Conservation (phyloP, 2,113 vertebrate species). For the Seriola aureovittata region DNA sequence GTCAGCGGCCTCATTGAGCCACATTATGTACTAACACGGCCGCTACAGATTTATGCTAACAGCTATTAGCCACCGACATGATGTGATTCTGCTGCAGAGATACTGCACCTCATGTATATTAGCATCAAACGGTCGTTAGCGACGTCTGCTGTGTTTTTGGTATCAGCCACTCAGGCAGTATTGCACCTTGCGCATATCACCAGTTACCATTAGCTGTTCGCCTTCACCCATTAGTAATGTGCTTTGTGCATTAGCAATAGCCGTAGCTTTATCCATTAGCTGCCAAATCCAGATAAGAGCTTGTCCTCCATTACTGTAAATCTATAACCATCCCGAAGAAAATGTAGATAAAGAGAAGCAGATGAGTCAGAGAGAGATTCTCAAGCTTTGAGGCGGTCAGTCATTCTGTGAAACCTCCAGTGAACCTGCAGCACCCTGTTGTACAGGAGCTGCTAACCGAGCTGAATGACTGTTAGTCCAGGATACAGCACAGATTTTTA, state of each 20-base stretch:
- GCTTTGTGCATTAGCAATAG: slow-evolving; percentile 24
- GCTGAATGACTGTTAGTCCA: background rate
- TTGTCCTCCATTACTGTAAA: background rate
- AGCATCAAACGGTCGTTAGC: background rate
- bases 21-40: background rate
- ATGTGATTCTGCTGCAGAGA: background rate
- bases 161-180: background rate
- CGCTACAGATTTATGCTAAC: slow-evolving; percentile 17
- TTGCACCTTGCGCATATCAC: slow-evolving; percentile 11
- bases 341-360: background rate
- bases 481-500: background rate
- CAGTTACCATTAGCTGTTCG: slow-evolving; percentile 16
- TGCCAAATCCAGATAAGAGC: slow-evolving; percentile 22
- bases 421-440: background rate
- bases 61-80: slow-evolving; percentile 6
- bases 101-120: background rate
- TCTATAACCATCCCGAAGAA: slow-evolving; percentile 6
- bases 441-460: background rate
- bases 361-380: background rate
- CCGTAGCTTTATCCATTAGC: slow-evolving; percentile 9
- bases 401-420: background rate
- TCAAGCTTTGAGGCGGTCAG: background rate
- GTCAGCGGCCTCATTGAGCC: slow-evolving; percentile 19
- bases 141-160: background rate
- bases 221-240: slow-evolving; percentile 12